phyloP scores from a whole-genome alignment of 2,888 invertebrate genomes.

The Scaptomyza flava region DNA sequence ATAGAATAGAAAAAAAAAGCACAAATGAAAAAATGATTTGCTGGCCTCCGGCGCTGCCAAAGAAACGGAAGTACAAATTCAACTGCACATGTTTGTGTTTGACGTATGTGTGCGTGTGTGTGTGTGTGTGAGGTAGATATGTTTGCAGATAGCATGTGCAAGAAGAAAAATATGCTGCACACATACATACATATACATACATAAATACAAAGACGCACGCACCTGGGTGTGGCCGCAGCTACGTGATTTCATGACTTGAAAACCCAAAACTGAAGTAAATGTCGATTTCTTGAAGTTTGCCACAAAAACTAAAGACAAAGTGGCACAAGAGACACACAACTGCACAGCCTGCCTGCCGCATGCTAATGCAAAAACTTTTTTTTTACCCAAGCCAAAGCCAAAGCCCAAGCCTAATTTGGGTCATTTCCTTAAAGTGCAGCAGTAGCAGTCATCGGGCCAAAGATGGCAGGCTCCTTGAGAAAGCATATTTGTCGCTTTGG shows the following conservation, averaged over 20 bases:
- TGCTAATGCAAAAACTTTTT: conserved; percentile 74
- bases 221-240: conserved; percentile 63
- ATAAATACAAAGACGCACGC: conserved; percentile 16
- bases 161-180: conserved; percentile 56
- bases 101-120: conserved; percentile 35
- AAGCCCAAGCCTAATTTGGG: conserved; percentile 69
- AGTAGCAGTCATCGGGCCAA: conserved; percentile 9
- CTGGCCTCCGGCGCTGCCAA: conserved; percentile 46
- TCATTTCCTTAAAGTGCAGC: conserved; percentile 77
- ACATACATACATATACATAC: conserved; percentile 20
- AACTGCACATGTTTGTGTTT: conserved; percentile 56
- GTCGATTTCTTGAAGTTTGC: conserved; percentile 68
- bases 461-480: conserved; percentile 46
- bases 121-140: conserved; percentile 48
- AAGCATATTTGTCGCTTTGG: conserved; percentile 52
- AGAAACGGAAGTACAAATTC: conserved; percentile 72
- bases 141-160: conserved; percentile 71
- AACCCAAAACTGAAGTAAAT: conserved; percentile 40
- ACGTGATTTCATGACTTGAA: conserved; percentile 60
- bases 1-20: conserved; percentile 6
- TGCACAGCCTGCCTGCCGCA: conserved; percentile 21
- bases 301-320: conserved; percentile 66
- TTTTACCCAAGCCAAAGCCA: conserved; percentile 4
- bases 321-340: conserved; percentile 25
- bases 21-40: conserved; percentile 42